These are phyloP conservation scores for Drosophila repletoides DNA, from an alignment of 1,140 invertebrate genomes.

Conservation along the genomic window DNA sequence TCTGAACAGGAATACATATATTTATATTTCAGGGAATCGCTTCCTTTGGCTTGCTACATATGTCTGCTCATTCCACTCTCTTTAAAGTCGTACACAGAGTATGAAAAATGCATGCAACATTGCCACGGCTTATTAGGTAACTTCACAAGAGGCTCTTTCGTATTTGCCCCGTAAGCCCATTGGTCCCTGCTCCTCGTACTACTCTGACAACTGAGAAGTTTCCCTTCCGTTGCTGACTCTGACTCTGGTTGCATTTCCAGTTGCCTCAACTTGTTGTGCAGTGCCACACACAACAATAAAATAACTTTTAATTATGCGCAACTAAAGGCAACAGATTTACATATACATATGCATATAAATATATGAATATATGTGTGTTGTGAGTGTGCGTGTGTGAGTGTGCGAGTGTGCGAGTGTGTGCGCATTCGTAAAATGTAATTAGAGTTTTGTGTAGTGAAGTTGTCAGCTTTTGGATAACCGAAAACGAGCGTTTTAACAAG, in stretches of 20 bases:
- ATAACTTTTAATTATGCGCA: constrained; percentile 79
- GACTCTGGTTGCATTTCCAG: constrained; percentile 21
- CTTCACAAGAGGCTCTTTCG: neutral
- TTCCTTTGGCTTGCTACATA: too few species aligned
- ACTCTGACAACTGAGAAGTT: neutral
- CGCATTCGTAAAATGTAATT: constrained; percentile 75
- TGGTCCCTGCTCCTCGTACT: neutral
- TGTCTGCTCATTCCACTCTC: too few species aligned
- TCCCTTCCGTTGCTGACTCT: neutral
- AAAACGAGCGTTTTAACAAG: constrained; percentile 81
- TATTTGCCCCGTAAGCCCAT: too few species aligned
- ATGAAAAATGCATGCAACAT: neutral
- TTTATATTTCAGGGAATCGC: too few species aligned
- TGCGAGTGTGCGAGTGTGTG: constrained; percentile 7
- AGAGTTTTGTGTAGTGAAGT: constrained; percentile 78
- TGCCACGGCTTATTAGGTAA: constrained; percentile 27
- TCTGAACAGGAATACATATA: too few species aligned
- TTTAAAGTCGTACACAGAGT: too few species aligned
- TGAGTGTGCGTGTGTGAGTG: neutral
- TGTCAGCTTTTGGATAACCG: constrained; percentile 78
- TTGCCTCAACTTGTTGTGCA: constrained; percentile 33
- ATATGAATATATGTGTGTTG: neutral
- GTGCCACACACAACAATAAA: constrained; percentile 68
- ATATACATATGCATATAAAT: neutral
- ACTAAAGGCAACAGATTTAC: constrained; percentile 54